Evolutionary conservation across 2,113 vertebrate species (phyloP).

Genomic region (Rhabdomys dilectus): DNA sequence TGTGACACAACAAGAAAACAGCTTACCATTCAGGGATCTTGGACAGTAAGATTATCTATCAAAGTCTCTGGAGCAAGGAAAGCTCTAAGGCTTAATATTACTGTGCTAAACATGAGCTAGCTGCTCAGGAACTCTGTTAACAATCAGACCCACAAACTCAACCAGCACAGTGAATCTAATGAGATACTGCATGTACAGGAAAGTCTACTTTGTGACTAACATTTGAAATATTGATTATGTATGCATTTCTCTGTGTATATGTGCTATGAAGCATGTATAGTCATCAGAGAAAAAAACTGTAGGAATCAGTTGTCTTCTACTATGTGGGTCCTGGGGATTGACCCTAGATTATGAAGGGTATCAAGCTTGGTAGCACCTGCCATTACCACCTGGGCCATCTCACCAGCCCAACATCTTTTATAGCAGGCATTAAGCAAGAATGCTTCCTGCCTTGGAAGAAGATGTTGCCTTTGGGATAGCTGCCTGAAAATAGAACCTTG

Average conservation of each 20-base stretch:
- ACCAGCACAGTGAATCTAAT: not conserved
- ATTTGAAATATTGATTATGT: not conserved
- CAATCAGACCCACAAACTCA: too few relatives aligned
- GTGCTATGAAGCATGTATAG: not conserved
- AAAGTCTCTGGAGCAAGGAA: not conserved
- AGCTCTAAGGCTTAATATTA: not conserved
- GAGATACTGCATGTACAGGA: too few relatives aligned
- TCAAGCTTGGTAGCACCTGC: not conserved
- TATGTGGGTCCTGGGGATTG: not conserved
- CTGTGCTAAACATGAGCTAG: not conserved
- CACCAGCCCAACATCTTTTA: not conserved
- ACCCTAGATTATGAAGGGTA: not conserved
- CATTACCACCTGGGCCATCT: not conserved
- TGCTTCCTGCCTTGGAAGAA: not conserved
- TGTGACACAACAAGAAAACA: not conserved
- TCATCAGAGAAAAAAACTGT: not conserved
- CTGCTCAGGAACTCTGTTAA: not conserved
- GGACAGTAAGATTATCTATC: not conserved
- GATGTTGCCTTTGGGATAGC: not conserved
- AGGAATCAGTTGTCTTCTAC: not conserved
- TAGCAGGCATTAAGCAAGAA: not conserved
- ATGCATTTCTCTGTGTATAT: not conserved
- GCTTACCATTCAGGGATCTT: not conserved
- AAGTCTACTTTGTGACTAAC: not conserved
- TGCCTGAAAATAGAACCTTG: not conserved